These are phyloP conservation scores for Heliothis peltigera DNA, from an alignment of 2,888 invertebrate species.

Conservation along the genomic window DNA sequence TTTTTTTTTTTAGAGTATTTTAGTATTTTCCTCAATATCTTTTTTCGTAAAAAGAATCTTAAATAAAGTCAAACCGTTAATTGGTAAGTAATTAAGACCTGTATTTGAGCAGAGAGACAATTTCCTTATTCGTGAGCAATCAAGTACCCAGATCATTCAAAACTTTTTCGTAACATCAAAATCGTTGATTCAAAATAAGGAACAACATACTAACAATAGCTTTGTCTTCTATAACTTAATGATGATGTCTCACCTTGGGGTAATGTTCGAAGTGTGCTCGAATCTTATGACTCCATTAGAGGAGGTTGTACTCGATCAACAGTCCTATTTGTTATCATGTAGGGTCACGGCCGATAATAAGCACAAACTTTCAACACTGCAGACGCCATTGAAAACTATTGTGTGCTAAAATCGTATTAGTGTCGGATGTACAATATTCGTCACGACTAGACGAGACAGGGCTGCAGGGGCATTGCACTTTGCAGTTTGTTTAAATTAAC, in stretches of 20 bases:
- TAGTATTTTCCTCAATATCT: too few species aligned
- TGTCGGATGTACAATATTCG: conserved; percentile 32
- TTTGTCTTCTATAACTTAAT: conserved; percentile 68
- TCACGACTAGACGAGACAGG: conserved; percentile 40
- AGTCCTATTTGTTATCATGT: conserved; percentile 78
- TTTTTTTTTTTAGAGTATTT: too few species aligned
- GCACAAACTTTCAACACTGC: conserved; percentile 40
- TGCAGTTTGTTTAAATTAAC: conserved; percentile 7
- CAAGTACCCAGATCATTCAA: conserved; percentile 36
- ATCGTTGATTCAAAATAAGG: conserved; percentile 52
- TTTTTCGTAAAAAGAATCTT: too few species aligned
- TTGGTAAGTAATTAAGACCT: conserved; percentile 22
- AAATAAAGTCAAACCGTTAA: conserved; percentile 1
- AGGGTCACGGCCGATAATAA: conserved; percentile 76
- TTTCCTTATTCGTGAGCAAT: conserved; percentile 66
- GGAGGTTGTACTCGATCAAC: conserved; percentile 67
- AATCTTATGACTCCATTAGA: conserved; percentile 74
- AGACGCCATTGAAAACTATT: conserved; percentile 52
- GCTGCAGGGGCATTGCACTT: conserved; percentile 53
- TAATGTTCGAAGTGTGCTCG: conserved; percentile 72
- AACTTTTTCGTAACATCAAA: conserved; percentile 32
- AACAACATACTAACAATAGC: conserved; percentile 30
- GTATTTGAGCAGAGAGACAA: conserved; percentile 15
- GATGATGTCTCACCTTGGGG: conserved; percentile 77
- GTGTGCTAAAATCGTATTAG: conserved; percentile 37